These are phyloP conservation scores for Natator depressus DNA, from an alignment of 2,113 vertebrate genomes.

Conservation along the genomic window DNA sequence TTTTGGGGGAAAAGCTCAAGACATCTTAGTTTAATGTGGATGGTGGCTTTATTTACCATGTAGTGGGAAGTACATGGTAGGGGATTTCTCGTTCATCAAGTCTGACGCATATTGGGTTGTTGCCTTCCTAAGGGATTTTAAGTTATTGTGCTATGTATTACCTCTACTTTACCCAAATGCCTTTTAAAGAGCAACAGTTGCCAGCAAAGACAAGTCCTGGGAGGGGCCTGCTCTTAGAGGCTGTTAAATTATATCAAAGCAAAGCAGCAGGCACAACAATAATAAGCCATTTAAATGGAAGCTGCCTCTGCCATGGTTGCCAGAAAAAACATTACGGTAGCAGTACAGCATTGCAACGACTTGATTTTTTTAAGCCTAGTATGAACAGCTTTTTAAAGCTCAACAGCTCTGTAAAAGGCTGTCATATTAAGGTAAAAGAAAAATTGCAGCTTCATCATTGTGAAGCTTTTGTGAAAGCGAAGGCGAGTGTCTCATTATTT, in stretches of 20 bases:
- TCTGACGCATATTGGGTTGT: conserved; percentile 14
- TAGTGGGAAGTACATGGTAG: not conserved
- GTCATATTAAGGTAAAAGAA: conserved; percentile 19
- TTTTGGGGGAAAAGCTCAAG: not conserved
- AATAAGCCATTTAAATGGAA: conserved; percentile 30
- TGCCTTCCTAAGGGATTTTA: conserved; percentile 53
- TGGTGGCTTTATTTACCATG: not conserved
- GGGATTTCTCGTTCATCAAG: conserved; percentile 5
- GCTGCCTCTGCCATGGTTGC: not conserved
- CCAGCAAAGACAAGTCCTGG: conserved; percentile 44
- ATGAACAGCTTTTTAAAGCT: conserved; percentile 36
- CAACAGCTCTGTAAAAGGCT: conserved; percentile 25
- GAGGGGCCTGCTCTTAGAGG: conserved; percentile 43
- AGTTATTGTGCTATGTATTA: conserved; percentile 44
- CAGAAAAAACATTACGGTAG: not conserved
- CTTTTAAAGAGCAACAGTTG: conserved; percentile 57
- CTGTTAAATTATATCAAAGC: conserved; percentile 37
- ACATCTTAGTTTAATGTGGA: not conserved
- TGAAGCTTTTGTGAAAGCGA: not conserved
- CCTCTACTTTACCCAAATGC: conserved; percentile 49
- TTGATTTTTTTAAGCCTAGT: not conserved
- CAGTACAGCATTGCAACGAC: conserved; percentile 12
- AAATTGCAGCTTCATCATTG: not conserved
- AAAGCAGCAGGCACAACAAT: not conserved
- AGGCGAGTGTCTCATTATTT: not conserved